A percentile compares a stretch with the other conserved stretches of the same genome.
Conservation (phyloP, 2,113 vertebrate species). For the Istiophorus platypterus region DNA sequence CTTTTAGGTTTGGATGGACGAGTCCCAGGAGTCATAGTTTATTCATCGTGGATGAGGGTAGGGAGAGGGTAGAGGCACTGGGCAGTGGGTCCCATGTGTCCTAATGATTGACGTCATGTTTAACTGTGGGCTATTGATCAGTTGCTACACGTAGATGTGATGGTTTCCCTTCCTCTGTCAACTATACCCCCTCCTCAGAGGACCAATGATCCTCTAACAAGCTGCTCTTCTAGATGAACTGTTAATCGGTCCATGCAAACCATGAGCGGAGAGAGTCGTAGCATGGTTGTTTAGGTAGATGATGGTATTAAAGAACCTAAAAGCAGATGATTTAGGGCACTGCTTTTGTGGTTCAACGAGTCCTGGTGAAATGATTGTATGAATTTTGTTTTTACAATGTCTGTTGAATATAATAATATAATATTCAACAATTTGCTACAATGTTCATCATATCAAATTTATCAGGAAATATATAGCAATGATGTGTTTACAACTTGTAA, state of each 20-base stretch:
- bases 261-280: background rate
- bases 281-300: background rate
- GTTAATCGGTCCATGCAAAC: conserved; percentile 36
- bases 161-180: conserved; percentile 13
- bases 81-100: conserved; percentile 46
- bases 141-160: conserved; percentile 49
- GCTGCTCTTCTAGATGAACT: conserved; percentile 8
- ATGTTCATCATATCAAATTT: background rate
- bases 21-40: conserved; percentile 43
- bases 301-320: background rate
- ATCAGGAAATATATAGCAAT: background rate
- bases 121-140: conserved; percentile 71
- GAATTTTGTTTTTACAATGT: too few relatives aligned
- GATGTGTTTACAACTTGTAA: background rate
- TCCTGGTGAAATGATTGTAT: background rate
- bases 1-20: conserved; percentile 15
- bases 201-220: conserved; percentile 20
- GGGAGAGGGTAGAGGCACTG: conserved; percentile 24
- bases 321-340: background rate
- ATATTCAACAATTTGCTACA: background rate
- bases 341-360: background rate
- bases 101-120: conserved; percentile 71
- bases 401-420: too few relatives aligned
- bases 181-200: conserved; percentile 39
- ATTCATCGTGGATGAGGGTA: conserved; percentile 54